A percentile compares a stretch with the other conserved stretches of the same genome.
Evolutionary conservation across 2,113 vertebrate species (phyloP).

Genomic region (Xiphias gladius): DNA sequence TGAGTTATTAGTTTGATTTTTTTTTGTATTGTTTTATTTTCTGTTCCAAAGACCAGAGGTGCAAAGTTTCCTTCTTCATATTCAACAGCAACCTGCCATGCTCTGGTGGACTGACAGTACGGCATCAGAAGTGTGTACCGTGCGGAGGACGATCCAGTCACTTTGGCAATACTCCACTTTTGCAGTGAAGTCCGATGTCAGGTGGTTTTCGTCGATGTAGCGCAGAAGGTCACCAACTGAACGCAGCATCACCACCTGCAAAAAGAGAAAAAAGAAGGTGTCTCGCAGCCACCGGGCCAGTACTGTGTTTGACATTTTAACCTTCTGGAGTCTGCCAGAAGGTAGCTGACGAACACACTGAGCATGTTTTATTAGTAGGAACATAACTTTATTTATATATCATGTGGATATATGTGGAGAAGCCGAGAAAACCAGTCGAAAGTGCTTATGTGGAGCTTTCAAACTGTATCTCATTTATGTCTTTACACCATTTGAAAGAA

Average conservation of each 20-base stretch:
- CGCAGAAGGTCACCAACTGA: constrained; percentile 94
- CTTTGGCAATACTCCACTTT: constrained; percentile 93
- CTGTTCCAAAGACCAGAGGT: neutral
- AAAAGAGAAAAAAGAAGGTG: neutral
- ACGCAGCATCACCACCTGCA: constrained; percentile 96
- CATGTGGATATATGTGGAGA: too few relatives aligned
- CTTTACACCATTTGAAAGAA: too few relatives aligned
- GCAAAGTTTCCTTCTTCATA: too few relatives aligned
- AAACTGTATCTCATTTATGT: too few relatives aligned
- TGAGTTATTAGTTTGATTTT: too few relatives aligned
- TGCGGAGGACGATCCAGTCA: constrained; percentile 95
- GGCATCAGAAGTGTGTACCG: constrained; percentile 80
- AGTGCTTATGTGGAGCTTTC: too few relatives aligned
- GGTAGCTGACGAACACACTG: too few relatives aligned
- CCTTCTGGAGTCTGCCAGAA: too few relatives aligned
- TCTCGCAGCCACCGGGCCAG: neutral
- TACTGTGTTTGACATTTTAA: neutral
- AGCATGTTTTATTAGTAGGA: too few relatives aligned
- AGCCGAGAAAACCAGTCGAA: too few relatives aligned
- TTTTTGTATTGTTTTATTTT: neutral
- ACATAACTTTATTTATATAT: too few relatives aligned
- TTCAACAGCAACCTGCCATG: too few relatives aligned
- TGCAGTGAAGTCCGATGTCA: constrained; percentile 93
- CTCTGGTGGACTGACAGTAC: neutral
- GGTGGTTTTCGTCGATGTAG: constrained; percentile 95